Base-by-base conservation (phyloP, 2,888 invertebrate species). In the Nezara viridula region DNA sequence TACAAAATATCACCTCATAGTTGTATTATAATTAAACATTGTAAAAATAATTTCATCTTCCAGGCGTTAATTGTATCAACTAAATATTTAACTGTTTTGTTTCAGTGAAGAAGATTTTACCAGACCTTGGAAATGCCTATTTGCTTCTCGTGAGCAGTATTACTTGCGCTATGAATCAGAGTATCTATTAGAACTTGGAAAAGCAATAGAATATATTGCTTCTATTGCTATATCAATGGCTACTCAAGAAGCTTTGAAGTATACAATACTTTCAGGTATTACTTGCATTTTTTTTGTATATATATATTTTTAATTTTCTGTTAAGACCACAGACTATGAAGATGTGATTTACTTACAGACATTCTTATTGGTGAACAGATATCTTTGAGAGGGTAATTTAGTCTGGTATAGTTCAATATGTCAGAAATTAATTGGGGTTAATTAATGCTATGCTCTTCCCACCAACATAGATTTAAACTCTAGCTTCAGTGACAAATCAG, bases 211-310 rank as follows among this genome's bases (percentile, higher is more conserved):
- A 90, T 95, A 95, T 91, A 93, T 95, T 86, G 92, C 94, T 89
- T 93, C 93, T 90, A 94, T 94, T 91, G 95, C 94, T 47, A 93
- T 95, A 49, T 93, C 94, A 21, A 93, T 94, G 92, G 95, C 94
- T n/a, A 94, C 95, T 4, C 95, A 95, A 91, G 95, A 95, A 92
- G 94, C 95, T 16, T 93, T 95, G 19, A 95, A 95, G 92, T 94
- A 94, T 90, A 95, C 95, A 14, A 94, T 95, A 85, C 92, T 95
- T 19, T 94, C 95, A 90, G 94, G 95, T 94, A 91, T 19, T 27
- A 40, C 12, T 60, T 37, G 14, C 27, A 60, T 32, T 50, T 19
- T 19, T 10, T 4, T n/a, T 7, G 4, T 9, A 24, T 9, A 16
- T n/a, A 7, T n/a, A 44, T n/a, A 4, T 55, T 55, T n/a, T 0